A percentile compares a stretch with the other conserved stretches of the same genome.
phyloP scores from a whole-genome alignment of 2,797 vertebrate genomes.

The Myotis myotis region DNA sequence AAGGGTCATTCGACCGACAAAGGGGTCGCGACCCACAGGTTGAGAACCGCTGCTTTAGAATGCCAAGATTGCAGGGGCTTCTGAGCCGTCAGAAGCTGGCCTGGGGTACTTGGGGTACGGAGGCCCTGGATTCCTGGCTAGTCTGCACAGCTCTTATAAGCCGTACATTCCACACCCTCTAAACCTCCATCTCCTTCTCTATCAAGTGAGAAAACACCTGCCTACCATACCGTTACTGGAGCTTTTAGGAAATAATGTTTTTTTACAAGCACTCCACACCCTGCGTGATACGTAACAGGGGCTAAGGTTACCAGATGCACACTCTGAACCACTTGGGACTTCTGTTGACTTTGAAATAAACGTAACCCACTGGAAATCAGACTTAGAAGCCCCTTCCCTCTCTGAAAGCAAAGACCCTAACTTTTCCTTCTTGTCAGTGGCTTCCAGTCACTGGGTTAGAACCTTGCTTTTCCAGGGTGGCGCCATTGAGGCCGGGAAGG shows the following conservation, averaged over 20 bases:
- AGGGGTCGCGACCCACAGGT: no score
- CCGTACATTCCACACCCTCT: background rate
- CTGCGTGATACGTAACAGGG: background rate
- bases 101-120: no score
- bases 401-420: background rate
- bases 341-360: slow-evolving; percentile 28
- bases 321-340: background rate
- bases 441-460: background rate
- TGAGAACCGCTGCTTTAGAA: no score
- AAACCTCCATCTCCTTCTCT: background rate
- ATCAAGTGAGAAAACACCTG: background rate
- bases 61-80: background rate
- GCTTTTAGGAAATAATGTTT: background rate
- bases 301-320: background rate
- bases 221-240: background rate
- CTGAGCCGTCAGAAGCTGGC: background rate
- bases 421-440: background rate
- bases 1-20: no score
- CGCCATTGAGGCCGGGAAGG: background rate
- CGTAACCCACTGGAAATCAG: background rate
- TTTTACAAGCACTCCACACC: background rate
- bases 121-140: background rate
- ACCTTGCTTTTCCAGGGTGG: background rate
- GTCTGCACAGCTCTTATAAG: background rate
- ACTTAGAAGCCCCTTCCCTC: background rate